phyloP scores from a whole-genome alignment of 2,113 vertebrate species.

The Calidris pugnax region DNA sequence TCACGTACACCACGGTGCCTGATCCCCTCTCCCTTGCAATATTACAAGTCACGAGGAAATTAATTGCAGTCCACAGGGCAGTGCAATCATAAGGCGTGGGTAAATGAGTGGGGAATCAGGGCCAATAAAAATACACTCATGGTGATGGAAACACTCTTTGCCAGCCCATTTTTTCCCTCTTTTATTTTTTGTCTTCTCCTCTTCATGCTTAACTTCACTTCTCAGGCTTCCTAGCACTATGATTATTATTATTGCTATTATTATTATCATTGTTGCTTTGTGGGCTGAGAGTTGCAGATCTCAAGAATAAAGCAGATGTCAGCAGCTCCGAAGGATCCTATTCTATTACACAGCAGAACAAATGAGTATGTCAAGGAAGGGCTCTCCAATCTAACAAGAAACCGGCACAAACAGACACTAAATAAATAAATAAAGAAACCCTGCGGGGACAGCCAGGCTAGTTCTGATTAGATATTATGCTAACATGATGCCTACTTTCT shows the following conservation, averaged over 20 bases:
- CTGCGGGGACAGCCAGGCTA: constrained; percentile 68
- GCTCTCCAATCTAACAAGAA: constrained; percentile 74
- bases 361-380: constrained; percentile 78
- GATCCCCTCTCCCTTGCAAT: neutral
- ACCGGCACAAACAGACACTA: constrained; percentile 74
- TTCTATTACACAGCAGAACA: constrained; percentile 76
- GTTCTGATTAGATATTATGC: constrained; percentile 79
- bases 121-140: neutral
- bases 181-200: constrained; percentile 23
- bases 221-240: constrained; percentile 26
- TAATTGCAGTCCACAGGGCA: constrained; percentile 24
- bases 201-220: constrained; percentile 55
- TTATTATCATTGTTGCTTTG: constrained; percentile 73
- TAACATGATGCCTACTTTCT: constrained; percentile 72
- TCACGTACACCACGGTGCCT: neutral
- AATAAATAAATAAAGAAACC: constrained; percentile 77
- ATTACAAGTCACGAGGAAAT: constrained; percentile 11
- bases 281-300: constrained; percentile 66
- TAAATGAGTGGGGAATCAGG: neutral
- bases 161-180: neutral
- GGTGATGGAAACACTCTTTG: neutral
- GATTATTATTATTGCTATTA: constrained; percentile 67
- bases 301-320: constrained; percentile 78
- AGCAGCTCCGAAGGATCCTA: constrained; percentile 71
- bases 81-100: constrained; percentile 3